Evolutionary conservation across 2,888 invertebrate species (phyloP), one percentile per base, ranked within the genome.

Genomic region (Mesorhabditis belari): DNA sequence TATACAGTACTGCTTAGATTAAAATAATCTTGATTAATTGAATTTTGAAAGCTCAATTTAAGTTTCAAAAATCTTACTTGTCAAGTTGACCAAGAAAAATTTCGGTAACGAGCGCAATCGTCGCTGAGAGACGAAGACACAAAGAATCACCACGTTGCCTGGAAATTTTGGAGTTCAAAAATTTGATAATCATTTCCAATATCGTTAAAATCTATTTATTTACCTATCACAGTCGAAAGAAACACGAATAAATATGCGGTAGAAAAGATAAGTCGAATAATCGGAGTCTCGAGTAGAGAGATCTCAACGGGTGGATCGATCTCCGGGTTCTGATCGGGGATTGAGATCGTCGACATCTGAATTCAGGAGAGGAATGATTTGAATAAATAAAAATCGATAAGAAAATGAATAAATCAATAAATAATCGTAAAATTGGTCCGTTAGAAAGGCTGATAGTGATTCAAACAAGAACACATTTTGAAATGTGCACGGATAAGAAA

Each of bases 1-100:
- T 5, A 28, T 49, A 19, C 26, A 49, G 53, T 17, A 35, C 35
- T 12, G 35, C 35, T 35, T 35, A 35, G 17, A 35, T 35, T 17
- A 17, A 35, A 12, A n/a, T n/a, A n/a, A n/a, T n/a, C n/a, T n/a
- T n/a, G n/a, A n/a, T n/a, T n/a, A n/a, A n/a, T n/a, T n/a, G n/a
- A n/a, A n/a, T n/a, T n/a, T n/a, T n/a, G 5, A 6, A 55, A 21
- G 6, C 26, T 23, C 6, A 17, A 6, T 6, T 25, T 6, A 21
- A 25, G 19, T 5, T 55, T 55, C 6, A 9, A 9, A 50, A 19
- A 17, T 19, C 44, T 55, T 57, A 70, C 67, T 0, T 35, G 92
- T 92, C 71, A 92, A 84, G 83, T 92, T 92, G 26, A 91, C 91
- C 80, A 92, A 83, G 82, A 92, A 92, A 83, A 92, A 91, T 83